Evolutionary conservation across 1,140 invertebrate genomes (phyloP).

Genomic region (Zaprionus inermis): DNA sequence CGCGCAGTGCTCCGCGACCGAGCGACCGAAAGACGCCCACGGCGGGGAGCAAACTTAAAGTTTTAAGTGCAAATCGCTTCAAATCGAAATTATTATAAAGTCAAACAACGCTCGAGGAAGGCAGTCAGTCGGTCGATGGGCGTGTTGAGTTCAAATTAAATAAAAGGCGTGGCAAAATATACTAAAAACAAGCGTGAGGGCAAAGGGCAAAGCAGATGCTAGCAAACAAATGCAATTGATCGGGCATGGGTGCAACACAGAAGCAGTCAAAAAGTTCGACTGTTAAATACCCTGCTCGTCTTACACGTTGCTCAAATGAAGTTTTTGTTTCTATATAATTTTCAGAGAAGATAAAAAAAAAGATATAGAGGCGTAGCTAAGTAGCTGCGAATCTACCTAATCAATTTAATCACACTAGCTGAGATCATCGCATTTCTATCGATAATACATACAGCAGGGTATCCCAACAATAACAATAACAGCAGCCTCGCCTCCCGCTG

Average conservation of each 20-base stretch:
- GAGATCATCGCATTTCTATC: neutral
- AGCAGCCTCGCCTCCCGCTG: neutral
- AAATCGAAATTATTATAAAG: conserved; percentile 53
- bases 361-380: neutral
- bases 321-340: no score
- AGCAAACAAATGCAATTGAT: conserved; percentile 31
- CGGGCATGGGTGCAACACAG: neutral
- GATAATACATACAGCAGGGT: neutral
- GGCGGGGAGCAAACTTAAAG: conserved; percentile 27
- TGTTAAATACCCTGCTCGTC: neutral
- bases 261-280: neutral
- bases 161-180: conserved; percentile 5
- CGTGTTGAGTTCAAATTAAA: conserved; percentile 10
- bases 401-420: neutral
- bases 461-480: conserved; percentile 7
- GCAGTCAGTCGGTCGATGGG: neutral
- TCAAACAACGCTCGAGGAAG: conserved; percentile 23
- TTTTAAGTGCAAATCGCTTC: conserved; percentile 43
- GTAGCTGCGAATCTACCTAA: neutral
- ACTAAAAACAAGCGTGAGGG: neutral
- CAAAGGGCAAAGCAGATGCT: neutral
- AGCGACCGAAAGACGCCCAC: neutral
- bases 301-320: neutral
- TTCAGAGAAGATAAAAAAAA: no score
- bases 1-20: neutral